Percentiles rank a stretch among this genome's conserved stretches.
Evolutionary conservation across 2,888 invertebrate species (phyloP).

Genomic region (Drosophila diplacantha): DNA sequence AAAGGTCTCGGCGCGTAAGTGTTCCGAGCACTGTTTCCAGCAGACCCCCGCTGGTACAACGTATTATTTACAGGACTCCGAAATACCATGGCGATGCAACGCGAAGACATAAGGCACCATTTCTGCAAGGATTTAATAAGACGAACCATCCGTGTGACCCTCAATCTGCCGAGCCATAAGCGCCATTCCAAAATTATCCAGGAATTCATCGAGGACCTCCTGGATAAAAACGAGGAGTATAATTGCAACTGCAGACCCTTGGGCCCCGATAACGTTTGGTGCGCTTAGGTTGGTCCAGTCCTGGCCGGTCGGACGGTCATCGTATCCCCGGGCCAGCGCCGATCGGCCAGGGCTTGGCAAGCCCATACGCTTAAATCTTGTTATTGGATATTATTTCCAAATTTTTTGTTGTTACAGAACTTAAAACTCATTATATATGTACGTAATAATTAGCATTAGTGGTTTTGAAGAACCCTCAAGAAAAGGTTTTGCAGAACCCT

Average conservation of each 20-base stretch:
- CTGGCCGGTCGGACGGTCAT: not conserved
- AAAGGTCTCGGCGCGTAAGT: constrained; percentile 9
- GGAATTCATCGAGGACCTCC: constrained; percentile 1
- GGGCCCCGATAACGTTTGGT: not conserved
- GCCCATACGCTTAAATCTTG: not conserved
- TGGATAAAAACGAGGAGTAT: not conserved
- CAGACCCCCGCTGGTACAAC: too few relatives aligned
- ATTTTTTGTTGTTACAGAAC: not conserved
- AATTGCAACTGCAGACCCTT: constrained; percentile 12
- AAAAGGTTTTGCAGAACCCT: not conserved
- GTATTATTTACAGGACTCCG: constrained; percentile 5
- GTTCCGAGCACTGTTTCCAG: not conserved
- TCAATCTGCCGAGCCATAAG: rapidly evolving
- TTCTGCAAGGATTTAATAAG: constrained; percentile 13
- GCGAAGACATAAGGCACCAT: not conserved
- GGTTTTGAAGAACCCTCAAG: not conserved
- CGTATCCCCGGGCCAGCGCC: not conserved
- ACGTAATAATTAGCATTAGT: not conserved
- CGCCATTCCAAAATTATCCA: not conserved
- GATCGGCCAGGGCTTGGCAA: not conserved
- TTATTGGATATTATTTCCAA: not conserved
- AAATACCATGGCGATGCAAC: not conserved
- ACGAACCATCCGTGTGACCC: not conserved
- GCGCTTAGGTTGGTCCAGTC: constrained; percentile 10
- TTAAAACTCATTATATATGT: not conserved